Evolutionary conservation across 2,797 vertebrate genomes (phyloP).

Genomic region (Bradypodion ventrale): DNA sequence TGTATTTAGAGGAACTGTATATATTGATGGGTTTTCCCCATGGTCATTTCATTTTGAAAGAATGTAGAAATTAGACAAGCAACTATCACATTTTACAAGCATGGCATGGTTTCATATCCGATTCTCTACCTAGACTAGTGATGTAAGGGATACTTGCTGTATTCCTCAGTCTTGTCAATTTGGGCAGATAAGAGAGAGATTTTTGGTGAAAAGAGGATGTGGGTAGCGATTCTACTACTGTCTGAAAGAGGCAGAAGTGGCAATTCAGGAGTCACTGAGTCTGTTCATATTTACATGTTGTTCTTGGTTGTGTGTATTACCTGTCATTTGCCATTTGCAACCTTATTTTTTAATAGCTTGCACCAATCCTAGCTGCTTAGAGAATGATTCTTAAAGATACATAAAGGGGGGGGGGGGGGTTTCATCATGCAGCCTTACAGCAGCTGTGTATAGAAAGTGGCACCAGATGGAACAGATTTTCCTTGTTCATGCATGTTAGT

Average conservation of each 20-base stretch:
- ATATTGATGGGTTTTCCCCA: neutral
- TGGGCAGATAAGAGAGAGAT: neutral
- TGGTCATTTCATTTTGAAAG: neutral
- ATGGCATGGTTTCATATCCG: too few species aligned
- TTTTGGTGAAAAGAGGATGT: neutral
- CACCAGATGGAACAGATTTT: neutral
- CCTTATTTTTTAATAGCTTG: neutral
- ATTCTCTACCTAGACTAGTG: too few species aligned
- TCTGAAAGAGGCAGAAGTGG: neutral
- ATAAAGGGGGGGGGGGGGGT: neutral
- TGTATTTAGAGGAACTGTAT: neutral
- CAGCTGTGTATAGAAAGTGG: neutral
- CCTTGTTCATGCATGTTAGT: neutral
- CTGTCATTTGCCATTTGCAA: neutral
- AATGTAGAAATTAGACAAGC: neutral
- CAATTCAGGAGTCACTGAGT: neutral
- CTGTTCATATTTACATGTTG: neutral
- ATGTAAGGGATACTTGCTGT: too few species aligned
- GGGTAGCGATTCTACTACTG: neutral
- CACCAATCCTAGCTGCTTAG: neutral
- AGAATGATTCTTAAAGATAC: neutral
- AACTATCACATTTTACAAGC: neutral
- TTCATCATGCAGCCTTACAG: neutral
- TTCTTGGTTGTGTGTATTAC: neutral
- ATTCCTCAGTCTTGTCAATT: neutral